Conservation (phyloP, 2,113 vertebrate species). For the Hystrix cristata region DNA sequence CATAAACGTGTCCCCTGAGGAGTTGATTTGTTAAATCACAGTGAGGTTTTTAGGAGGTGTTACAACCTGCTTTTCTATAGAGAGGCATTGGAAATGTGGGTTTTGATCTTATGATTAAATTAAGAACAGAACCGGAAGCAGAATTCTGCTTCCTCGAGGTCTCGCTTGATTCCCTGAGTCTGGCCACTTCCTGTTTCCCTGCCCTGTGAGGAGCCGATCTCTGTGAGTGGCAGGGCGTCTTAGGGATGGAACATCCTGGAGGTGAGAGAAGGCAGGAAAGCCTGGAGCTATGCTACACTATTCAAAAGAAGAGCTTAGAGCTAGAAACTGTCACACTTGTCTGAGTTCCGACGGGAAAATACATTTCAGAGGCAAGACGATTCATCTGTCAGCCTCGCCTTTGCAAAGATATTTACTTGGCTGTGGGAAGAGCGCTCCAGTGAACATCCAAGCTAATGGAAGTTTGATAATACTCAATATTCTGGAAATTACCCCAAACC, state of each 20-base stretch:
- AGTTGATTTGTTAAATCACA: background rate
- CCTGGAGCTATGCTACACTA: slow-evolving; percentile 39
- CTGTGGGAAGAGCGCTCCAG: slow-evolving; percentile 67
- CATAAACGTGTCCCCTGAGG: background rate
- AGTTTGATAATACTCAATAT: slow-evolving; percentile 80
- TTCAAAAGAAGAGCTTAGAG: slow-evolving; percentile 58
- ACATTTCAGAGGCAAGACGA: slow-evolving; percentile 67
- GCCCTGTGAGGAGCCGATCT: background rate
- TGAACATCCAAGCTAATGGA: slow-evolving; percentile 80
- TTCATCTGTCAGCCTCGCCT: slow-evolving; percentile 69
- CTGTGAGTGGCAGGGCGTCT: slow-evolving; percentile 10
- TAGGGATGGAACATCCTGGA: background rate
- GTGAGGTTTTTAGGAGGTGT: slow-evolving; percentile 39
- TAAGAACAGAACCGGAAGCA: background rate
- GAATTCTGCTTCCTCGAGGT: background rate
- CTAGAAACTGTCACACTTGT: slow-evolving; percentile 60
- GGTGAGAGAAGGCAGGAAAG: background rate
- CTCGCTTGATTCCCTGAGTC: background rate
- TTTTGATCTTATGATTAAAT: background rate
- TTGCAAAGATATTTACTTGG: slow-evolving; percentile 74
- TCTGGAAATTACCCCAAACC: slow-evolving; percentile 68
- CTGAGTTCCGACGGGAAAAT: slow-evolving; percentile 68
- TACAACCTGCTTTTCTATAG: background rate
- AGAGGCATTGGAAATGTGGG: background rate
- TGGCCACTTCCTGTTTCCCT: background rate